Base-by-base conservation (phyloP, 2,888 invertebrate genomes). In the Zaprionus lineosus region DNA sequence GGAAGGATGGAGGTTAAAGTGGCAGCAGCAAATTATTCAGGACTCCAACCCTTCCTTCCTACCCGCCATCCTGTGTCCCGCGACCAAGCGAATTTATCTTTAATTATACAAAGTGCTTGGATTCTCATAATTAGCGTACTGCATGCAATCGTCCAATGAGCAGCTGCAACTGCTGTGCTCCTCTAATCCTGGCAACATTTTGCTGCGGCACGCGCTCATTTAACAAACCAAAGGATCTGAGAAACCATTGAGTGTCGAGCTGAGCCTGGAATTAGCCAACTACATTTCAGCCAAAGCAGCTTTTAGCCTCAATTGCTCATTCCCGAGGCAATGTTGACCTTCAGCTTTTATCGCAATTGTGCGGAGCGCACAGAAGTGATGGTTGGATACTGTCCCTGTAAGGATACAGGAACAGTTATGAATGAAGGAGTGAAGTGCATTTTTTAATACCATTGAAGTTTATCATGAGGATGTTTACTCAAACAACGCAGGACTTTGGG, bases 51-150 rank as follows among this genome's bases (percentile, higher is more conserved):
- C 28, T 28, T 21, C 4, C 21, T 36, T 8, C 5, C 12, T 12
- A 39, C 34, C 28, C 21, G 5, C 14, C 44, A 29, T 29, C 9
- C 34, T n/a, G n/a, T n/a, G n/a, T n/a, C n/a, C n/a, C n/a, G n/a
- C n/a, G n/a, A n/a, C 21, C 28, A 15, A 33, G 26, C 41, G 52
- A 58, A 58, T 71, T 65, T 57, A 48, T 47, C 62, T 74, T 64
- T 77, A 77, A 77, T 77, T 82, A 78, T 59, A 66, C 78, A 82
- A 78, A 82, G 82, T 77, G 74, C 72, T 63, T 28, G 44, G 52
- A 51, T 58, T 55, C 44, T 53, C 39, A 63, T 74, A 77, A 82
- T 77, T 77, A 78, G 78, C 73, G 37, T 37, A 29, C 40, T 62
- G 58, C 59, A 56, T 50, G 55, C 51, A 55, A 61, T 46, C 55